These are phyloP conservation scores for Ethmia dodecea DNA, from an alignment of 2,888 invertebrate genomes.

Conservation along the genomic window DNA sequence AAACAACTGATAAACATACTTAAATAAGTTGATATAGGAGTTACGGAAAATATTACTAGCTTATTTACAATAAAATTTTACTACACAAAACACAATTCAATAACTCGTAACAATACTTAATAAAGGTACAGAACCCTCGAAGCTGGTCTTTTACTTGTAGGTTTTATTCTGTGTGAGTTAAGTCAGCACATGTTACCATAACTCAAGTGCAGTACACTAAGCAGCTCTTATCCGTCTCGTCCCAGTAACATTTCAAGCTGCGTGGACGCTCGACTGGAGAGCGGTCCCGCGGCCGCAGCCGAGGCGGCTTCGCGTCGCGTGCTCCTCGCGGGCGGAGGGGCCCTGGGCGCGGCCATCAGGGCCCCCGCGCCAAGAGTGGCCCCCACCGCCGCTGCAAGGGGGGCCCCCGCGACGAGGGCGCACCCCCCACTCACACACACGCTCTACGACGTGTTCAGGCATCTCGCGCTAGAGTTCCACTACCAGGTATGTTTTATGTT, in stretches of 20 bases:
- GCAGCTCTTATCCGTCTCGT: too few species aligned
- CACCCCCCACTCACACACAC: slow-evolving; percentile 60
- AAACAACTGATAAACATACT: too few species aligned
- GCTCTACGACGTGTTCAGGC: slow-evolving; percentile 63
- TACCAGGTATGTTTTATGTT: slow-evolving; percentile 57
- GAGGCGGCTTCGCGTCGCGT: slow-evolving; percentile 84
- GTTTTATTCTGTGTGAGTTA: too few species aligned
- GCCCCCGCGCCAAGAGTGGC: slow-evolving; percentile 25
- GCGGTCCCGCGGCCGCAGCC: slow-evolving; percentile 88
- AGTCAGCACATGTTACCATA: too few species aligned
- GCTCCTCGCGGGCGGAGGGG: slow-evolving; percentile 81
- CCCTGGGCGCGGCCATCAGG: slow-evolving; percentile 60
- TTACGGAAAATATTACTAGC: too few species aligned
- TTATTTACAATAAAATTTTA: too few species aligned
- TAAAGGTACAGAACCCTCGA: too few species aligned
- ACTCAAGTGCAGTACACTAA: too few species aligned
- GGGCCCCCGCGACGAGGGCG: slow-evolving; percentile 24
- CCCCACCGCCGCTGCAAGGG: slow-evolving; percentile 27
- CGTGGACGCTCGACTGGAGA: slow-evolving; percentile 81
- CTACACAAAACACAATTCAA: too few species aligned
- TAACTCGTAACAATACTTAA: too few species aligned
- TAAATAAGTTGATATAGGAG: too few species aligned
- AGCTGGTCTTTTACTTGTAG: too few species aligned
- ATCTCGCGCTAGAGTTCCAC: slow-evolving; percentile 71
- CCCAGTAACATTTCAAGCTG: slow-evolving; percentile 56